Evolutionary conservation across 2,113 vertebrate species (phyloP).

Genomic region (Carlito syrichta): DNA sequence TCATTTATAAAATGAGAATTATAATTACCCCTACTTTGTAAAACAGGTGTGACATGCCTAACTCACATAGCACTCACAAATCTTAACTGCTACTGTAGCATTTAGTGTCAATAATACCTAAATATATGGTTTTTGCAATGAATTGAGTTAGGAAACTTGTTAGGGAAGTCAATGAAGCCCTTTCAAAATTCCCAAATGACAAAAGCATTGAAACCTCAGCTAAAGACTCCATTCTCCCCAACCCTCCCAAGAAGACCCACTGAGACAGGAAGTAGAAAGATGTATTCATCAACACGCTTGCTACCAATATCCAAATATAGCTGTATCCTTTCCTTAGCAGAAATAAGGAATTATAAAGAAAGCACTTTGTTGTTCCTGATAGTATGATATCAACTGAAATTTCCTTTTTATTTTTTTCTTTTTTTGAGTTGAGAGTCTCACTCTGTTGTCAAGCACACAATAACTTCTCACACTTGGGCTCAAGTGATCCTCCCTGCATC

Average conservation of each 20-base stretch:
- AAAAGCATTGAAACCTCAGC: neutral
- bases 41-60: neutral
- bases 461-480: too few species aligned
- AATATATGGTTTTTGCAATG: neutral
- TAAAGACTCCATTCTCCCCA: neutral
- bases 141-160: neutral
- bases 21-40: neutral
- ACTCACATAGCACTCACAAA: neutral
- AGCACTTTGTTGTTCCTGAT: neutral
- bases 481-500: too few species aligned
- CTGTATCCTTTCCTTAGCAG: neutral
- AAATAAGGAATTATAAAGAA: neutral
- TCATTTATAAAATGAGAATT: neutral
- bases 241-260: neutral
- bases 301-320: neutral
- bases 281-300: neutral
- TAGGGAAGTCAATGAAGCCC: neutral
- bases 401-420: neutral
- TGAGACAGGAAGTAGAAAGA: neutral
- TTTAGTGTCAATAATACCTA: neutral
- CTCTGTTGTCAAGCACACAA: too few species aligned
- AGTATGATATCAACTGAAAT: neutral
- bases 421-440: too few species aligned
- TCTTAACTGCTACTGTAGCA: neutral
- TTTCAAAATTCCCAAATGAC: neutral